A percentile compares a stretch with the other conserved stretches of the same genome.
Conservation (phyloP, 2,888 invertebrate species). For the Drosophila koepferae region DNA sequence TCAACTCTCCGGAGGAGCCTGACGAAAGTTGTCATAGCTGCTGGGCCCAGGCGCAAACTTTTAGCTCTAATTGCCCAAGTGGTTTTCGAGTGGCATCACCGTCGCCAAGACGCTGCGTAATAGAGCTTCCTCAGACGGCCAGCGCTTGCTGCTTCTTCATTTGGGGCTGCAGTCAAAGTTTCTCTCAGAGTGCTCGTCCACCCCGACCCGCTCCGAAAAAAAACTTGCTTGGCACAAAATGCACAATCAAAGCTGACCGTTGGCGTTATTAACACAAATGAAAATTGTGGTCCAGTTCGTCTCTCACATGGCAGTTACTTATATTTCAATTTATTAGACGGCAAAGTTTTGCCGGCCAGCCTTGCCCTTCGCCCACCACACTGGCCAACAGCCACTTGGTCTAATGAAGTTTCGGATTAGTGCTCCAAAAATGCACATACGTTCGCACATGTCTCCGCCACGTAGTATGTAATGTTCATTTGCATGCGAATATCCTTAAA, state of each 20-base stretch:
- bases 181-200: too few relatives aligned
- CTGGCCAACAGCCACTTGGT: conserved; percentile 51
- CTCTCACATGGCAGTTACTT: conserved; percentile 50
- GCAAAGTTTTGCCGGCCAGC: conserved; percentile 40
- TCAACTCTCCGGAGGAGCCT: conserved; percentile 61
- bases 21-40: conserved; percentile 69
- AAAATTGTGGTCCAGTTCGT: conserved; percentile 43
- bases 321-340: conserved; percentile 67
- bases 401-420: conserved; percentile 67
- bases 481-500: conserved; percentile 25
- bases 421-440: conserved; percentile 27
- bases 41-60: conserved; percentile 64
- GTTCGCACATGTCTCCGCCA: conserved; percentile 8
- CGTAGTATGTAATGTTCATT: not conserved
- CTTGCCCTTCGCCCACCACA: not conserved
- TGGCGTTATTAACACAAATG: conserved; percentile 67
- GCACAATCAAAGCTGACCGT: conserved; percentile 74
- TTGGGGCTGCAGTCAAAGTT: too few relatives aligned
- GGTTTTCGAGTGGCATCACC: conserved; percentile 68
- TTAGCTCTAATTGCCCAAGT: conserved; percentile 75
- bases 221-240: conserved; percentile 55
- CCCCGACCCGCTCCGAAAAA: not conserved
- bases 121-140: conserved; percentile 42
- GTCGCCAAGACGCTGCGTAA: conserved; percentile 63
- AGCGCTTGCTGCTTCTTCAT: too few relatives aligned